phyloP scores from a whole-genome alignment of 1,140 invertebrate genomes.

The Drosophila asahinai region DNA sequence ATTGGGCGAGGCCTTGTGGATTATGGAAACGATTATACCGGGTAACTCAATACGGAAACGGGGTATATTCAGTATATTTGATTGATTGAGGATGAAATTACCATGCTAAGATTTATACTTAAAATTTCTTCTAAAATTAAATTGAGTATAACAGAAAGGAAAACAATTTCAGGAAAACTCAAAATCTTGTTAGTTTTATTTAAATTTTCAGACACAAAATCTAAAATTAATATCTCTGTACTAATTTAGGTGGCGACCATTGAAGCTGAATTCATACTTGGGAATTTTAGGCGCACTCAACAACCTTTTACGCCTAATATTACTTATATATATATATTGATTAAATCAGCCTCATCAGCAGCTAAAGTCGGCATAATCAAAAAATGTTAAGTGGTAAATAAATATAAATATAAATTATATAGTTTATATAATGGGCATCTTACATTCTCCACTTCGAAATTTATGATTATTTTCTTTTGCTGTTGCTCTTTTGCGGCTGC shows the following conservation, averaged over 20 bases:
- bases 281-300: neutral
- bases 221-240: too few species aligned
- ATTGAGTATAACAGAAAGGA: too few species aligned
- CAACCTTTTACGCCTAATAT: too few species aligned
- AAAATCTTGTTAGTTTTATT: too few species aligned
- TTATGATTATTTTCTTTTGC: neutral
- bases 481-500: slow-evolving; percentile 18
- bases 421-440: slow-evolving; percentile 4
- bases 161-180: too few species aligned
- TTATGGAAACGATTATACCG: slow-evolving; percentile 67
- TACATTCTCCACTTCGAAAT: slow-evolving; percentile 4
- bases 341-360: too few species aligned
- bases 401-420: neutral
- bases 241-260: too few species aligned
- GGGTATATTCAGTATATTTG: slow-evolving; percentile 17
- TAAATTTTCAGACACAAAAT: too few species aligned
- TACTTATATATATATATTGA: too few species aligned
- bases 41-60: neutral
- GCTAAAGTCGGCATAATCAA: too few species aligned
- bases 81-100: neutral
- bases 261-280: too few species aligned
- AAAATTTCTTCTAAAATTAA: too few species aligned
- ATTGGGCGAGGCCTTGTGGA: slow-evolving; percentile 58
- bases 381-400: neutral
- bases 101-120: neutral